These are phyloP conservation scores for Cactoblastis cactorum DNA, from an alignment of 2,888 invertebrate genomes.

Conservation along the genomic window DNA sequence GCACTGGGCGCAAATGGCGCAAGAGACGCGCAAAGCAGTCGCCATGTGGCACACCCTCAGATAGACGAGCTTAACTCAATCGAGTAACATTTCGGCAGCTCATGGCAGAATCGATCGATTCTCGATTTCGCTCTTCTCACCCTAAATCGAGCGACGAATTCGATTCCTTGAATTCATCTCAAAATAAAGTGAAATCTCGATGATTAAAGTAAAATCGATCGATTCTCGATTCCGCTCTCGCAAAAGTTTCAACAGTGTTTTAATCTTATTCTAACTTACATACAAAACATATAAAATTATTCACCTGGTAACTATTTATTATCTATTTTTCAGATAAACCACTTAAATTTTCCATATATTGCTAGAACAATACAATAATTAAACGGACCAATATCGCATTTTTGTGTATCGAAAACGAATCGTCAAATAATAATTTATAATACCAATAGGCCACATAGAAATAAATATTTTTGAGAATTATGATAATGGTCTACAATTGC, in stretches of 20 bases:
- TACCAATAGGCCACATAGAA: not conserved
- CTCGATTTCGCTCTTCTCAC: no score
- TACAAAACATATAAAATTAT: no score
- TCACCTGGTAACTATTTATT: no score
- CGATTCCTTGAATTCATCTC: no score
- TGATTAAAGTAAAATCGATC: not conserved
- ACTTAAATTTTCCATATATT: not conserved
- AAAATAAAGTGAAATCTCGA: not conserved
- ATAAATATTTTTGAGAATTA: not conserved
- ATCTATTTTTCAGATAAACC: not conserved
- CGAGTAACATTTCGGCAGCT: not conserved
- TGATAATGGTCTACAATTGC: not conserved
- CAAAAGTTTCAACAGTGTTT: no score
- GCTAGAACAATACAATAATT: not conserved
- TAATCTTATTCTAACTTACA: no score
- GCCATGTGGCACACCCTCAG: slow-evolving; percentile 94
- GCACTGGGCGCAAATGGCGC: slow-evolving; percentile 94
- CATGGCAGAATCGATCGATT: not conserved
- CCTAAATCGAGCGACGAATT: no score
- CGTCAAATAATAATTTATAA: not conserved
- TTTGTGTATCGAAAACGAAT: not conserved
- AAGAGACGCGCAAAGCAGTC: slow-evolving; percentile 91
- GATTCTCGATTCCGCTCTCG: not conserved
- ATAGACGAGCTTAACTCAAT: slow-evolving; percentile 53
- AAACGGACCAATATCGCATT: slow-evolving; percentile 1